Evolutionary conservation across 2,113 vertebrate species (phyloP), one percentile per base, ranked within the genome.

Genomic region (Ophiodon elongatus): DNA sequence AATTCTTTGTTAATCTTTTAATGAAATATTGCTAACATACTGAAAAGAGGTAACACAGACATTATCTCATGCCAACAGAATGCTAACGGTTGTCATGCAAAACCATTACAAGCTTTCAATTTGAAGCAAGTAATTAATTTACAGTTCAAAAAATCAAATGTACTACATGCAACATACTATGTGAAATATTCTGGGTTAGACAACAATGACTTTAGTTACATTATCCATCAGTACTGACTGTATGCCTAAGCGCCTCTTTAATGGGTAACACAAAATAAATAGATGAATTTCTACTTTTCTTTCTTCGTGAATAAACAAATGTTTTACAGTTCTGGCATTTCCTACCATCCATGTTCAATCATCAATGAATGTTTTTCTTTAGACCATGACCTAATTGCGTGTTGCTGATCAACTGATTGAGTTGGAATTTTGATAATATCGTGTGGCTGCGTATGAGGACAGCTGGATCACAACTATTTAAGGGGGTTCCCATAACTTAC

Each of bases 1-100:
- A 96, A 83, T 96, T 91, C 93, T 96, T 95, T 96, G 95, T 96
- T 96, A 96, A 96, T 95, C 95, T 93, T 94, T 94, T 95, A 97
- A 93, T 92, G 91, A 92, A 95, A 94, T 94, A 93, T 94, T 94
- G 94, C 89, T 96, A 96, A 94, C 93, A 94, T 96, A 96, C 88
- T 95, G 95, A 95, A 94, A 88, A 95, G 91, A 96, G 93, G 94
- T 93, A 94, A 96, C 93, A 96, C 88, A 94, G 92, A 94, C 89
- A 2, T 92, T 79, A 93, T 82, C 92, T 95, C 96, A 97, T 96
- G 96, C 95, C 95, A 92, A 95, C 93, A 93, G 91, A 94, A 94
- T 93, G 95, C 93, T 83, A 94, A 95, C 88, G 88, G 94, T 94
- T 93, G 95, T 93, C 97, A 97, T 97, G 97, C 96, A 96, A 95